These are phyloP conservation scores for Campylomormyrus tamandua DNA, from an alignment of 2,113 vertebrate species.

Conservation along the genomic window DNA sequence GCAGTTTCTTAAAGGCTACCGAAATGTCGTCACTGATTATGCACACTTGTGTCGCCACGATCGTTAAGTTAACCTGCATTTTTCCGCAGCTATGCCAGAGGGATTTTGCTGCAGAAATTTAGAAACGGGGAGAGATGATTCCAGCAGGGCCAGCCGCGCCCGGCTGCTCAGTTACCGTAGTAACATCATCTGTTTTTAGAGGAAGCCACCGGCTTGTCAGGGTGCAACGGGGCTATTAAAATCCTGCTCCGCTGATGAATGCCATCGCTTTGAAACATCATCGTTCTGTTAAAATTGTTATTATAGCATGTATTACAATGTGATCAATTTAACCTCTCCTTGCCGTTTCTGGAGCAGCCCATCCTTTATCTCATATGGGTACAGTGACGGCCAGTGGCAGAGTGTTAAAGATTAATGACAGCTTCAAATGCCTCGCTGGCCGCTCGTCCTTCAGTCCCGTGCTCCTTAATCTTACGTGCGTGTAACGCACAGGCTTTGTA, in stretches of 20 bases:
- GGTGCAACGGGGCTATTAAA: conserved; percentile 19
- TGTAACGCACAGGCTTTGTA: neutral
- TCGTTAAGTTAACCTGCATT: neutral
- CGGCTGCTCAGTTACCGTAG: conserved; percentile 55
- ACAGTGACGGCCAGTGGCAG: conserved; percentile 1
- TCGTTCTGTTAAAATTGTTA: conserved; percentile 28
- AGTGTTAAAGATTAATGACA: conserved; percentile 5
- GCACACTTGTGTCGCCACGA: neutral
- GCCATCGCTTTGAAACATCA: conserved; percentile 45
- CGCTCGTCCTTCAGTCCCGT: neutral
- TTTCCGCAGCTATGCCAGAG: neutral
- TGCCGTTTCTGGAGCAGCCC: conserved; percentile 1
- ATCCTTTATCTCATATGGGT: conserved; percentile 8
- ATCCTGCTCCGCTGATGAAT: conserved; percentile 16
- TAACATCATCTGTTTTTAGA: conserved; percentile 58
- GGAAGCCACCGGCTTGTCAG: conserved; percentile 19
- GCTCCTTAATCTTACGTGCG: neutral
- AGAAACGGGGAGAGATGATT: conserved; percentile 33
- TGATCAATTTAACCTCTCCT: conserved; percentile 12
- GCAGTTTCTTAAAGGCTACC: neutral
- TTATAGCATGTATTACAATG: conserved; percentile 9
- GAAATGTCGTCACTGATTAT: neutral
- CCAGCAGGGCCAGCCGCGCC: conserved; percentile 54
- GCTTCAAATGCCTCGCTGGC: neutral
- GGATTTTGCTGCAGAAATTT: neutral